Evolutionary conservation across 1,140 invertebrate genomes (phyloP), one percentile per base, ranked within the genome.

Genomic region (Schlechtendalia chinensis): DNA sequence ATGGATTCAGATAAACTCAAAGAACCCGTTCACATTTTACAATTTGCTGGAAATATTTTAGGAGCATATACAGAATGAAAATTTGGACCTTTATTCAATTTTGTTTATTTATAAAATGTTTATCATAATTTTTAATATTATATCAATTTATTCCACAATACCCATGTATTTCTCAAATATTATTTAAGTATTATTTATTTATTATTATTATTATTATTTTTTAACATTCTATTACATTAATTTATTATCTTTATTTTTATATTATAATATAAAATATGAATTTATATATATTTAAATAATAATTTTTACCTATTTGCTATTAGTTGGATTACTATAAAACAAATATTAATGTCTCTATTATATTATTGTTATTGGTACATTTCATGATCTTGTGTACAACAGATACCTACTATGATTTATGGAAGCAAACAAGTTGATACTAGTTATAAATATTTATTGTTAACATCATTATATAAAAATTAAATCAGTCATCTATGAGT

Each of bases 1-100:
- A 16, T 77, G 54, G 58, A 24, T 79, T 79, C 58, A 14, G 47
- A 16, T 16, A 61, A 19, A 12, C n/a, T 10, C 63, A 75, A 75
- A 45, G 39, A 79, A 79, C 75, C 75, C 1, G 14, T 50, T 79
- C 75, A 79, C 12, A 63, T 77, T 59, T 45, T 79, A 50, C 32
- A 79, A 79, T 79, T 79, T 79, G 22, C 75, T 47, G 75, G 56
- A 79, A 79, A 61, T 61, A 79, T 61, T 50, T 79, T 79, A 50
- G 75, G 61, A 79, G 12, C 54, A 27, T 79, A 79, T 63, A 61
- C 24, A 27, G 58, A 79, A 22, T 47, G 8, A 39, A 39, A 39
- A 39, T 4, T 39, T 39, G 32, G 32, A 39, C 39, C 61, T 79
- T 45, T 47, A 59, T 77, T 45, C 3, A 58, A 75, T 12, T n/a